Evolutionary conservation across 2,113 vertebrate genomes (phyloP).

Genomic region (Excalfactoria chinensis): DNA sequence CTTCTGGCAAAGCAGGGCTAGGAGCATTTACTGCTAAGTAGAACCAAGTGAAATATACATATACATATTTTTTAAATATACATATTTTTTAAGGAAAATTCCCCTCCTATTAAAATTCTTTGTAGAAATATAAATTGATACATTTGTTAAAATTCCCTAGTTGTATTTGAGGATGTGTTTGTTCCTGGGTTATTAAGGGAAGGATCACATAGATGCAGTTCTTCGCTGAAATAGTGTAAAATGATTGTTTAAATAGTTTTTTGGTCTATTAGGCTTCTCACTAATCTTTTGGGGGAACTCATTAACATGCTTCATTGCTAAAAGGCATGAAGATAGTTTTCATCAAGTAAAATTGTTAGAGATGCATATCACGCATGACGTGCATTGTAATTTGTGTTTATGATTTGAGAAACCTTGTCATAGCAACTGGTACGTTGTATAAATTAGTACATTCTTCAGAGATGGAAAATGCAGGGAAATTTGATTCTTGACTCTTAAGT

Average conservation of each 20-base stretch:
- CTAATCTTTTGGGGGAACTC: slow-evolving; percentile 36
- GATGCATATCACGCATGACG: neutral
- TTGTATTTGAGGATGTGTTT: neutral
- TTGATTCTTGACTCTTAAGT: neutral
- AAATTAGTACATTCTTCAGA: slow-evolving; percentile 28
- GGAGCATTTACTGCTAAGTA: neutral
- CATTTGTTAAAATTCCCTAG: slow-evolving; percentile 12
- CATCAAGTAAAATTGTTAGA: slow-evolving; percentile 14
- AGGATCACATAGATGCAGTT: slow-evolving; percentile 20
- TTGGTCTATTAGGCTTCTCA: slow-evolving; percentile 26
- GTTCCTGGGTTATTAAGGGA: slow-evolving; percentile 6
- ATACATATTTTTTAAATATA: neutral
- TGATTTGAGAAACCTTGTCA: slow-evolving; percentile 32
- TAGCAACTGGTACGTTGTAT: neutral
- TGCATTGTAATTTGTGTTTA: slow-evolving; percentile 33
- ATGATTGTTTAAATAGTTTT: slow-evolving; percentile 20
- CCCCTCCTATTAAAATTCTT: neutral
- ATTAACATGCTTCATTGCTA: slow-evolving; percentile 49
- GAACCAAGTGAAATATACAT: neutral
- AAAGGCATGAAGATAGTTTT: slow-evolving; percentile 45
- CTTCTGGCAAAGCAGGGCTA: neutral
- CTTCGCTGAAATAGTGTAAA: slow-evolving; percentile 35
- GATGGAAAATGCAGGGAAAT: slow-evolving; percentile 5
- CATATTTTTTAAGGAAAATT: neutral
- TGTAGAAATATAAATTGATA: slow-evolving; percentile 7